Evolutionary conservation across 1,140 invertebrate genomes (phyloP).

Genomic region (Drosophila erecta): DNA sequence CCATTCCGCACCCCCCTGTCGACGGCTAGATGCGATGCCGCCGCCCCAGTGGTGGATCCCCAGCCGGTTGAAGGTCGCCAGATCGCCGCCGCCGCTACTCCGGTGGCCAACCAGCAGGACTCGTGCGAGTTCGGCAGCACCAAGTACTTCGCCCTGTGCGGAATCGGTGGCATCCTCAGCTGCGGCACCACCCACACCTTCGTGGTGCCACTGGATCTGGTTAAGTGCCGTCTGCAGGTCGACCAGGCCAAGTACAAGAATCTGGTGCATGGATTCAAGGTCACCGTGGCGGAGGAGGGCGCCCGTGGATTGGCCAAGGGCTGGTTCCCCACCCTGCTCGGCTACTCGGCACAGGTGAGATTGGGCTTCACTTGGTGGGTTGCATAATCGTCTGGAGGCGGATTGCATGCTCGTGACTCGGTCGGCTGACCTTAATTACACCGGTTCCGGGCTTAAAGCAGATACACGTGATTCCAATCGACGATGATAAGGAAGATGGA

Average conservation of each 20-base stretch:
- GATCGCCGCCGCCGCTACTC: slow-evolving; percentile 87
- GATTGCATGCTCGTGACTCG: slow-evolving; percentile 16
- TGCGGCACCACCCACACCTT: slow-evolving; percentile 95
- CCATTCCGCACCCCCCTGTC: slow-evolving; percentile 90
- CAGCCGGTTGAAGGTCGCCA: slow-evolving; percentile 85
- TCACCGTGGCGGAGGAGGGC: slow-evolving; percentile 90
- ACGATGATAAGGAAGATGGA: not conserved
- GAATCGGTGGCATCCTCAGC: slow-evolving; percentile 96
- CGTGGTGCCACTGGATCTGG: slow-evolving; percentile 97
- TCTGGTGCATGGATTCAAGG: slow-evolving; percentile 89
- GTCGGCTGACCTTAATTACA: slow-evolving; percentile 33
- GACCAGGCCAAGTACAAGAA: slow-evolving; percentile 90
- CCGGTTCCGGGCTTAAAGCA: not conserved
- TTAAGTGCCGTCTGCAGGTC: slow-evolving; percentile 94
- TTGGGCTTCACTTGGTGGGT: not conserved
- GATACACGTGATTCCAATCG: not conserved
- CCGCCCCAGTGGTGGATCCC: slow-evolving; percentile 41
- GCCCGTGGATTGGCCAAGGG: slow-evolving; percentile 89
- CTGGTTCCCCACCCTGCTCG: slow-evolving; percentile 93
- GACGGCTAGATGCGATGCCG: slow-evolving; percentile 87
- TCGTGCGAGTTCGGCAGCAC: slow-evolving; percentile 97
- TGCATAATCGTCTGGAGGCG: slow-evolving; percentile 10
- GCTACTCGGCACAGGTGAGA: slow-evolving; percentile 91
- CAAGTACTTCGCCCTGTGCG: slow-evolving; percentile 97
- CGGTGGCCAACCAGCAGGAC: slow-evolving; percentile 86